Percentiles rank a stretch among this genome's conserved stretches.
Evolutionary conservation across 2,797 vertebrate genomes (phyloP).

Genomic region (Odontamblyopus lacepedii): DNA sequence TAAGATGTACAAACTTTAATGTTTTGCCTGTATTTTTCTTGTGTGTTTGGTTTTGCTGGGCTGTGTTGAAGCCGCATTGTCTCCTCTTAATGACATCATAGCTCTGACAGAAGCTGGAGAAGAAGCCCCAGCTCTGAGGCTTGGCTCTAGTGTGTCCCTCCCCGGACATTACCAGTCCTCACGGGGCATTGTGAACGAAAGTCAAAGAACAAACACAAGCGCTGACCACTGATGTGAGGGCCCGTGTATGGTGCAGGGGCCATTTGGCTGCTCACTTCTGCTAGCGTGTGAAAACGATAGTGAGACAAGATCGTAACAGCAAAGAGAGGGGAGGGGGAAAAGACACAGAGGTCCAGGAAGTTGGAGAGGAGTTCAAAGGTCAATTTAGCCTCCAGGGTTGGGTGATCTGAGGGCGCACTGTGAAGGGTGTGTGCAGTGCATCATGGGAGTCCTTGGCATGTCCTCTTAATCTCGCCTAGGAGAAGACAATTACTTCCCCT

Average conservation of each 20-base stretch:
- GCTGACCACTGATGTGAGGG: conserved; percentile 75
- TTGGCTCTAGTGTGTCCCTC: conserved; percentile 59
- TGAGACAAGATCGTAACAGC: conserved; percentile 34
- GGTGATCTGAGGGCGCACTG: conserved; percentile 50
- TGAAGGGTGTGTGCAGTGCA: conserved; percentile 54
- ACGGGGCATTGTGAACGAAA: conserved; percentile 75
- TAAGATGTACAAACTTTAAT: not conserved
- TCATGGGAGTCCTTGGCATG: conserved; percentile 70
- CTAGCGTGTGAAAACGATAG: conserved; percentile 42
- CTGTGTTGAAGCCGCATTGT: conserved; percentile 48
- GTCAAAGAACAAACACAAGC: conserved; percentile 79
- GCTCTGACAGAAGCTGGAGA: conserved; percentile 79
- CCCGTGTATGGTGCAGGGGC: conserved; percentile 65
- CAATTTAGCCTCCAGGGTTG: conserved; percentile 64
- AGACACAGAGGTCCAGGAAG: conserved; percentile 45
- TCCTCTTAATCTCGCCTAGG: conserved; percentile 69
- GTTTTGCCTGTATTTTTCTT: conserved; percentile 14
- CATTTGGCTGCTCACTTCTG: conserved; percentile 66
- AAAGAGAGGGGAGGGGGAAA: conserved; percentile 12
- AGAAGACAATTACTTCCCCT: conserved; percentile 60
- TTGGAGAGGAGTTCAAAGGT: conserved; percentile 58
- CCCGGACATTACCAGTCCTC: conserved; percentile 68
- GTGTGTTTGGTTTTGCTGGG: conserved; percentile 23
- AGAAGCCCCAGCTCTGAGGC: conserved; percentile 67
- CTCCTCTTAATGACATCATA: conserved; percentile 76